Evolutionary conservation across 2,113 vertebrate species (phyloP).

Genomic region (Eublepharis macularius): DNA sequence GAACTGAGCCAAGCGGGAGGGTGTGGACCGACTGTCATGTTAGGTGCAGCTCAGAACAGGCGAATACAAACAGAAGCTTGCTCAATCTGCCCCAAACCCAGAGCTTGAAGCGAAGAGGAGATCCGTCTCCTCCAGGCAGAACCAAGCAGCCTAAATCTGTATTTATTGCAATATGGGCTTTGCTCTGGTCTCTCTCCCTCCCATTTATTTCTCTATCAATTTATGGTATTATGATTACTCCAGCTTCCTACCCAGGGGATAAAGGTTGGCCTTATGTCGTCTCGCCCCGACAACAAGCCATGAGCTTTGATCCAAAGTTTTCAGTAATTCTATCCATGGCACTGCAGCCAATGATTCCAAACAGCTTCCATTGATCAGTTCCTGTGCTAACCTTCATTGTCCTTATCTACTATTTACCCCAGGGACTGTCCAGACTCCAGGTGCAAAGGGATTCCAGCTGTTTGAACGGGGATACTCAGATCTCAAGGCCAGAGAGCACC

Average conservation of each 20-base stretch:
- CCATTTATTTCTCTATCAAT: too few relatives aligned
- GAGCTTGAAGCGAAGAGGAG: neutral
- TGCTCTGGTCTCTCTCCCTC: too few relatives aligned
- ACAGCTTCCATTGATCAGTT: too few relatives aligned
- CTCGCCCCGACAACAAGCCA: neutral
- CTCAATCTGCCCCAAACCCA: conserved; percentile 13
- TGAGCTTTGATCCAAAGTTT: neutral
- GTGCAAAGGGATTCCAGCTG: neutral
- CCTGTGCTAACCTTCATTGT: neutral
- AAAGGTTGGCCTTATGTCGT: neutral
- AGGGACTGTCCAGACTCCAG: neutral
- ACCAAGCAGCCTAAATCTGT: conserved; percentile 22
- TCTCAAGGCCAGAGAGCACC: too few relatives aligned
- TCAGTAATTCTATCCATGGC: neutral
- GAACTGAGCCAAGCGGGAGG: conserved; percentile 16
- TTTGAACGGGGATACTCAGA: too few relatives aligned
- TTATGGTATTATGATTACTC: neutral
- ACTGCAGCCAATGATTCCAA: neutral
- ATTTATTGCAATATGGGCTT: too few relatives aligned
- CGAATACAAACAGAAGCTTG: conserved; percentile 1
- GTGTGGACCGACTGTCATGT: neutral
- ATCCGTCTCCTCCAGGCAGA: too few relatives aligned
- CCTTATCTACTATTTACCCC: neutral
- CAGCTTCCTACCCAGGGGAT: neutral
- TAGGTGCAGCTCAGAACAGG: neutral